phyloP scores from a whole-genome alignment of 2,113 vertebrate genomes.

The Nicator chloris region DNA sequence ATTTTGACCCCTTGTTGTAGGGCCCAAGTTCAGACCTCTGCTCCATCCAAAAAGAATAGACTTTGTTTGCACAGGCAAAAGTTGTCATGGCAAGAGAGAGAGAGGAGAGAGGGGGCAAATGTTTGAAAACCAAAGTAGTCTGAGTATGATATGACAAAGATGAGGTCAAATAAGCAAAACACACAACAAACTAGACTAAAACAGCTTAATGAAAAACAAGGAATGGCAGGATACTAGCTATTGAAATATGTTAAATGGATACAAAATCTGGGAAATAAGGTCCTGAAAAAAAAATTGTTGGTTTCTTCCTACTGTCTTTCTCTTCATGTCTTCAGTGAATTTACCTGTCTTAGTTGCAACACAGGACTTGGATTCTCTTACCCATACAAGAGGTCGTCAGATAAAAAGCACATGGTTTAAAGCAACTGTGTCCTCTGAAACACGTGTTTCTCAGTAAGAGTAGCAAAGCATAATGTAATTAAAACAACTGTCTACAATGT shows the following conservation, averaged over 20 bases:
- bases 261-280: not conserved
- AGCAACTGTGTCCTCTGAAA: not conserved
- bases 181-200: not conserved
- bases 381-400: fast-evolving
- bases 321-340: not conserved
- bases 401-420: not conserved
- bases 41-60: not conserved
- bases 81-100: not conserved
- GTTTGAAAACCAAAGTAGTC: not conserved
- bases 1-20: not conserved
- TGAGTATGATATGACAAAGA: not conserved
- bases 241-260: not conserved
- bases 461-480: not conserved
- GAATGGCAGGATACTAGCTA: not conserved
- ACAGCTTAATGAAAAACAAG: not conserved
- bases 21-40: not conserved
- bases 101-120: not conserved
- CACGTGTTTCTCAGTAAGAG: not conserved
- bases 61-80: not conserved
- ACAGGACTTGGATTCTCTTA: not conserved
- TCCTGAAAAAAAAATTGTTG: not conserved
- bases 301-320: not conserved
- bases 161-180: not conserved
- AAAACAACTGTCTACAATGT: not conserved
- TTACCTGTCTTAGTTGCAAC: not conserved